Percentiles rank a stretch among this genome's conserved stretches.
Conservation (phyloP, 2,888 invertebrate species). For the Galerucella nymphaeae region DNA sequence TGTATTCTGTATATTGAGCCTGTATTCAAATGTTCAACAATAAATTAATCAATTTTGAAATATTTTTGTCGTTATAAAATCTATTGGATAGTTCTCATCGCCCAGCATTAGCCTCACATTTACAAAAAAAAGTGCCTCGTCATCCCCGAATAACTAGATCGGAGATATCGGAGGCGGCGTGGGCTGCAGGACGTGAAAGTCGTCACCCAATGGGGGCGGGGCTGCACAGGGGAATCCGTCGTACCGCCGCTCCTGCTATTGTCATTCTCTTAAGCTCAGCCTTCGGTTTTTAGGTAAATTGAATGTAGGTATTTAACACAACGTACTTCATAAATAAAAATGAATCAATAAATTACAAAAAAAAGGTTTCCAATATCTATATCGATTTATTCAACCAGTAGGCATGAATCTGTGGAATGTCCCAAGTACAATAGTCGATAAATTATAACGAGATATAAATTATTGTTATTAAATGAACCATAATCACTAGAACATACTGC, state of each 20-base stretch:
- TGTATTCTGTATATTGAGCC: too few species aligned
- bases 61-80: conserved; percentile 1
- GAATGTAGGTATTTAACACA: conserved; percentile 4
- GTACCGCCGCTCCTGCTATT: conserved; percentile 36
- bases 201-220: conserved; percentile 27
- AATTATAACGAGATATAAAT: conserved; percentile 14
- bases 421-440: conserved; percentile 4
- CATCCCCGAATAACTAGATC: conserved; percentile 7
- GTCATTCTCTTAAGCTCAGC: conserved; percentile 20
- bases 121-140: conserved; percentile 4
- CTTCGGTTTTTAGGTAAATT: conserved; percentile 6
- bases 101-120: conserved; percentile 1
- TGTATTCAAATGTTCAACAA: too few species aligned
- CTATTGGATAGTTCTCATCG: conserved; percentile 1
- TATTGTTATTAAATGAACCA: conserved; percentile 20
- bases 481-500: conserved; percentile 17
- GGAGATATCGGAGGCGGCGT: conserved; percentile 27
- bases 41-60: not conserved
- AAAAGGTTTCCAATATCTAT: not conserved
- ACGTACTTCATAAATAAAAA: not conserved
- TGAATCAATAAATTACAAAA: not conserved
- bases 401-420: not conserved
- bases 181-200: conserved; percentile 34
- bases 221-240: conserved; percentile 19
- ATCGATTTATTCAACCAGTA: conserved; percentile 3